Percentiles rank a stretch among this genome's conserved stretches.
These are phyloP conservation scores for Cephalopachus bancanus DNA, from an alignment of 2,797 vertebrate species.

Conservation along the genomic window DNA sequence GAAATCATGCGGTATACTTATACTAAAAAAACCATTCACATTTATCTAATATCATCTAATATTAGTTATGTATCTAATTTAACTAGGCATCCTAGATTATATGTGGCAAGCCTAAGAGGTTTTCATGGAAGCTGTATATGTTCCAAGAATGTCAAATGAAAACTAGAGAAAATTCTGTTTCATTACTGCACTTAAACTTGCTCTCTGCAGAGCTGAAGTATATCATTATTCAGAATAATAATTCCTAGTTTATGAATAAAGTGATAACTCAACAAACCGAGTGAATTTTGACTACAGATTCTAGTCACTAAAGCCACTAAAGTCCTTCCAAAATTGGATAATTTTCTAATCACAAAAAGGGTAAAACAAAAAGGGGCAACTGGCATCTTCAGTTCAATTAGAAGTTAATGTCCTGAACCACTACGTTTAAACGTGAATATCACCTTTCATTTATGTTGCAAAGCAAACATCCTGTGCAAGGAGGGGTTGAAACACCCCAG, in stretches of 20 bases:
- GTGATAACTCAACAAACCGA: not conserved
- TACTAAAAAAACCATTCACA: not conserved
- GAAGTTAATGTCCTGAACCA: constrained; percentile 45
- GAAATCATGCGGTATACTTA: constrained; percentile 31
- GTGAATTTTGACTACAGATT: constrained; percentile 35
- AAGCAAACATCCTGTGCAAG: constrained; percentile 32
- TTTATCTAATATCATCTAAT: constrained; percentile 12
- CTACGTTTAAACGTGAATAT: constrained; percentile 16
- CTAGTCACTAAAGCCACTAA: not conserved
- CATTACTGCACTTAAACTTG: constrained; percentile 25
- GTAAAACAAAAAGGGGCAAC: constrained; percentile 31
- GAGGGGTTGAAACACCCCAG: not conserved
- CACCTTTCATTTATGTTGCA: constrained; percentile 60
- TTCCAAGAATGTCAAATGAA: constrained; percentile 32
- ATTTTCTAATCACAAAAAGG: constrained; percentile 49
- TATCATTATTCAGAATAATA: constrained; percentile 4
- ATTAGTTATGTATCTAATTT: not conserved
- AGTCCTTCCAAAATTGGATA: not conserved
- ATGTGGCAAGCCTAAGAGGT: not conserved
- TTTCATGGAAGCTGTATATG: not conserved
- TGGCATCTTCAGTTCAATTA: constrained; percentile 1
- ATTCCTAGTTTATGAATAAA: constrained; percentile 26
- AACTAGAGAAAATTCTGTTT: constrained; percentile 33
- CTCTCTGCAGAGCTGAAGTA: not conserved
- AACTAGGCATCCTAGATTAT: constrained; percentile 30